Evolutionary conservation across 1,140 invertebrate species (phyloP), one percentile per base, ranked within the genome.

Genomic region (Zophobas atratus): DNA sequence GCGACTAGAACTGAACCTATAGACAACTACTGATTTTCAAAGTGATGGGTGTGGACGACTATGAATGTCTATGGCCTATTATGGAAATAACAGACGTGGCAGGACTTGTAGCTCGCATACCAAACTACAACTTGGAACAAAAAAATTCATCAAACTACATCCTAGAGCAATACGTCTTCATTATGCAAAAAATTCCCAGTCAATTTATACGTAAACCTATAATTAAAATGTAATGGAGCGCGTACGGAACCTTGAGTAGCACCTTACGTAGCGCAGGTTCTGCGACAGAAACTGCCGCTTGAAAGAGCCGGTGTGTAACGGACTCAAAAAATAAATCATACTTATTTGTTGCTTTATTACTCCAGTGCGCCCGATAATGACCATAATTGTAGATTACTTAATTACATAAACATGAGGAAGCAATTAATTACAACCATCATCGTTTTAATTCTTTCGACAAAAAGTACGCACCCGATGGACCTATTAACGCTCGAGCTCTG

Each of bases 401-500:
- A 67, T 67, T 67, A 67, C 39, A 43, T 67, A 67, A 67, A 67
- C 60, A 67, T 46, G 33, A 67, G 60, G 60, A 67, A 67, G 39
- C 60, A 43, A 67, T 67, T 67, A 67, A 67, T 67, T 67, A 43
- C 39, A 43, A 32, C 33, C 20, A 43, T 67, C 33, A 38, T 38
- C 34, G 36, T 41, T 20, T n/a, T 39, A 36, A 36, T 51, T 20
- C 49, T 20, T 51, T 51, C n/a, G 4, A n/a, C 49, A 20, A 51
- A 51, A 51, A 51, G n/a, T 20, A 51, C 6, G 20, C n/a, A 20
- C 49, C 49, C 49, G 20, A 51, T 20, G 49, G 49, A n/a, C 4
- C 49, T 20, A 51, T 51, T 51, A 51, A 20, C 49, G 49, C 49
- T 20, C 20, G 20, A 20, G 20, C 20, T 20, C 20, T 20, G 20